Conservation (phyloP, 2,113 vertebrate genomes). For the Crotophaga sulcirostris region DNA sequence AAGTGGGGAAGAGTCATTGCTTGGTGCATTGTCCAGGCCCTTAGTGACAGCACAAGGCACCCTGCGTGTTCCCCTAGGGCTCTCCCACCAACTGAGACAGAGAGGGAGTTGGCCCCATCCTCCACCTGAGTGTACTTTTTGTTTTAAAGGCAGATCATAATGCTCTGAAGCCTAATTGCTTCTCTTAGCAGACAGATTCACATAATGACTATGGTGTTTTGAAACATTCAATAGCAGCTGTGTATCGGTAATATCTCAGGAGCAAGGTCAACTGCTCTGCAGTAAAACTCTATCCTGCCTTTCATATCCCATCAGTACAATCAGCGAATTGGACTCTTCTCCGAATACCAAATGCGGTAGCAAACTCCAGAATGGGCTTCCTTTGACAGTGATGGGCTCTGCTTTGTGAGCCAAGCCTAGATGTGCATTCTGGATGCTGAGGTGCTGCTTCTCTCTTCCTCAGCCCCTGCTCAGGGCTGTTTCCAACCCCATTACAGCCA, state of each 20-base stretch:
- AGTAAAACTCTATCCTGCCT: slow-evolving; percentile 42
- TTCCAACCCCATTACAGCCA: neutral
- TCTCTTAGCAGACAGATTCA: slow-evolving; percentile 1
- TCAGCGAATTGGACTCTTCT: neutral
- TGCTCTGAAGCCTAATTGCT: slow-evolving; percentile 6
- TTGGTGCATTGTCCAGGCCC: too few species aligned
- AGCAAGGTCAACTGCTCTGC: slow-evolving; percentile 47
- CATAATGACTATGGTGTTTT: slow-evolving; percentile 24
- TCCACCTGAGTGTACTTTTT: neutral
- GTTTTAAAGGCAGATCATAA: neutral
- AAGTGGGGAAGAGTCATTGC: neutral
- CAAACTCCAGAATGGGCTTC: neutral
- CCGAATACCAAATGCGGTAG: neutral
- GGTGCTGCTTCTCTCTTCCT: neutral
- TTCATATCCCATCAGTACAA: slow-evolving; percentile 47
- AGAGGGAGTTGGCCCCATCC: neutral
- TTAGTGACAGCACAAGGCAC: neutral
- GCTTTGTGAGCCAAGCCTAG: neutral
- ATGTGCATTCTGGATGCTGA: neutral
- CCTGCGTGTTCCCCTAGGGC: neutral
- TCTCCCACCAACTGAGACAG: neutral
- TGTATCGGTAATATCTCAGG: neutral
- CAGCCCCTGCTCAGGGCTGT: neutral
- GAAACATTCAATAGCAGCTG: slow-evolving; percentile 40
- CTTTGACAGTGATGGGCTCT: neutral